Percentiles rank a stretch among this genome's conserved stretches.
phyloP scores from a whole-genome alignment of 2,888 invertebrate genomes.

The Drosophila quinaria region DNA sequence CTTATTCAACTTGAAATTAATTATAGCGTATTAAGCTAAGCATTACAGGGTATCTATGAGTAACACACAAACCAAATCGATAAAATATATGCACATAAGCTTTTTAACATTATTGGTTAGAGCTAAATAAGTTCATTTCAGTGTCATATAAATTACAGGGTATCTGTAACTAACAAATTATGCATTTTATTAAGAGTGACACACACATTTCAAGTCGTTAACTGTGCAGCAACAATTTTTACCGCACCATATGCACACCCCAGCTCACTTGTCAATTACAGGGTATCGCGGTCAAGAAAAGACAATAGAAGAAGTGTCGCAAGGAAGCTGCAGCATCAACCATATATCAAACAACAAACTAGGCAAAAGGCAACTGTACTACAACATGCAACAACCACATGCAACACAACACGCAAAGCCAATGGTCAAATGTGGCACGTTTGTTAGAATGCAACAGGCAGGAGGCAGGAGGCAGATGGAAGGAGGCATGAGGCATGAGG shows the following conservation, averaged over 20 bases:
- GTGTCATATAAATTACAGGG: not conserved
- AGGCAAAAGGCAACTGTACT: slow-evolving; percentile 70
- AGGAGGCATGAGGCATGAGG: not conserved
- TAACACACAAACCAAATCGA: not conserved
- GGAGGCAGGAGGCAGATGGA: slow-evolving; percentile 16
- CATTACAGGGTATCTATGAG: not conserved
- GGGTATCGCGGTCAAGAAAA: slow-evolving; percentile 43
- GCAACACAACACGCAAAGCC: slow-evolving; percentile 53
- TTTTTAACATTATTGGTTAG: not conserved
- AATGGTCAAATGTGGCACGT: slow-evolving; percentile 67
- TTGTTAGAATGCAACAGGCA: slow-evolving; percentile 53
- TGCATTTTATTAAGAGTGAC: not conserved
- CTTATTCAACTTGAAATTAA: not conserved
- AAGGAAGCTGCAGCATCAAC: slow-evolving; percentile 17
- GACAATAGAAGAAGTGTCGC: slow-evolving; percentile 39
- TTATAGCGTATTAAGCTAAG: not conserved
- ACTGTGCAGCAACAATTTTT: not conserved
- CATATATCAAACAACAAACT: slow-evolving; percentile 38
- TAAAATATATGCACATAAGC: not conserved
- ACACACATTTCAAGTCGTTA: no score
- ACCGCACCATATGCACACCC: not conserved
- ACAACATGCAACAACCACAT: slow-evolving; percentile 60
- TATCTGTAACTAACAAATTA: not conserved
- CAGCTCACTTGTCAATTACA: slow-evolving; percentile 2
- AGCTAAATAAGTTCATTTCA: not conserved